phyloP scores from a whole-genome alignment of 1,140 invertebrate genomes.

The Hylaeus anthracinus region DNA sequence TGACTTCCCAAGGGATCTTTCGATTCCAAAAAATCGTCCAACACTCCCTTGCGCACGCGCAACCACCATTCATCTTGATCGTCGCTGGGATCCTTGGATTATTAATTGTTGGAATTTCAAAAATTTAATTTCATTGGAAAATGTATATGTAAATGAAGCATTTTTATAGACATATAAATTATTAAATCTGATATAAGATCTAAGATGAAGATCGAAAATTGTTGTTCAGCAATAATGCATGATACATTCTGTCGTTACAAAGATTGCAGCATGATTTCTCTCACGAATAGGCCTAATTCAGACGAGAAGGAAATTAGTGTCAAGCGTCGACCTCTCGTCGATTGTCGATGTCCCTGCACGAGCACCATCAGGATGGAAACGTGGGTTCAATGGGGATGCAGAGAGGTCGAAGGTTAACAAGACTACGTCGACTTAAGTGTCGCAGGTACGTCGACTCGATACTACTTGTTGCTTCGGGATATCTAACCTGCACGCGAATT shows the following conservation, averaged over 20 bases:
- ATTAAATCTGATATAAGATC: no score
- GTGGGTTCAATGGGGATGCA: not conserved
- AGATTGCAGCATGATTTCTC: no score
- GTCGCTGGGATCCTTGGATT: no score
- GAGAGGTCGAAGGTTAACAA: constrained; percentile 47
- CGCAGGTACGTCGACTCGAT: constrained; percentile 41
- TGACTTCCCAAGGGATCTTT: constrained; percentile 20
- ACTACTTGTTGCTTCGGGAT: constrained; percentile 65
- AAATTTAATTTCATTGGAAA: no score
- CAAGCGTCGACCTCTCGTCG: not conserved
- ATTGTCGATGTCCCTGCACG: not conserved
- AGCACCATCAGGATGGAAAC: not conserved
- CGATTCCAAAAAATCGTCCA: not conserved
- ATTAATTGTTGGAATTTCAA: no score
- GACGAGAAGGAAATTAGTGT: not conserved
- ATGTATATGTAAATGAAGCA: no score
- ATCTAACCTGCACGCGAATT: constrained; percentile 26
- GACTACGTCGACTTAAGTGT: constrained; percentile 55
- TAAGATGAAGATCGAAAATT: no score
- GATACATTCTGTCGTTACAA: no score
- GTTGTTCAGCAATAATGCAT: no score
- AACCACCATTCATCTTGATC: no score
- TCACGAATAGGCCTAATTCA: no score
- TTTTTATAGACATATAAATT: no score
- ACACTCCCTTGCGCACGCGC: not conserved